A percentile compares a stretch with the other conserved stretches of the same genome.
Evolutionary conservation across 2,797 vertebrate species (phyloP).

Genomic region (Sebastes glaucus): DNA sequence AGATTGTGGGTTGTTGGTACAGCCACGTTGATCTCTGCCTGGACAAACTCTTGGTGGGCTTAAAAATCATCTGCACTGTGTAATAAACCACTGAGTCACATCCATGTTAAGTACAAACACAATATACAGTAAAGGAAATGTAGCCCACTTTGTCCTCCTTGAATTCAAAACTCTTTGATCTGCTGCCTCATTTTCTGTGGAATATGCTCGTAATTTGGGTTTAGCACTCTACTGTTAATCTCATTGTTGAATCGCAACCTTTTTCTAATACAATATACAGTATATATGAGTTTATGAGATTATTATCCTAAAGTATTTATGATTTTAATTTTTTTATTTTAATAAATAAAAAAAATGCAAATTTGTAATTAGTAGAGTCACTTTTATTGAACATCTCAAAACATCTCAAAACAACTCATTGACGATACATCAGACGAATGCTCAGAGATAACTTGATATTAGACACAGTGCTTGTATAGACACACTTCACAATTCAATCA

Average conservation of each 20-base stretch:
- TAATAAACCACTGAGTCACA: neutral
- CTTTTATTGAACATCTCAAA: conserved; percentile 28
- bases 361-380: neutral
- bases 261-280: no score
- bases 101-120: neutral
- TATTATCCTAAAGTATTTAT: neutral
- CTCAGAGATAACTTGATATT: neutral
- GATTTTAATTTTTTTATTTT: neutral
- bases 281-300: neutral
- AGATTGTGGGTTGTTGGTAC: neutral
- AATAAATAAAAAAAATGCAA: neutral
- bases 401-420: neutral
- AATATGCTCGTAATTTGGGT: no score
- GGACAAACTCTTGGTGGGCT: neutral
- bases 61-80: neutral
- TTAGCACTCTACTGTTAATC: no score
- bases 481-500: no score
- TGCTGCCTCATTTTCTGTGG: no score
- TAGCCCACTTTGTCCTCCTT: no score
- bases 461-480: neutral
- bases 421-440: neutral
- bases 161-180: rapidly evolving
- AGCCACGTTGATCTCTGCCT: neutral
- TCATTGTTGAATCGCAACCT: no score
- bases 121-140: neutral